Percentiles rank a stretch among this genome's conserved stretches.
Conservation (phyloP, 2,113 vertebrate species). For the Uria aalge region DNA sequence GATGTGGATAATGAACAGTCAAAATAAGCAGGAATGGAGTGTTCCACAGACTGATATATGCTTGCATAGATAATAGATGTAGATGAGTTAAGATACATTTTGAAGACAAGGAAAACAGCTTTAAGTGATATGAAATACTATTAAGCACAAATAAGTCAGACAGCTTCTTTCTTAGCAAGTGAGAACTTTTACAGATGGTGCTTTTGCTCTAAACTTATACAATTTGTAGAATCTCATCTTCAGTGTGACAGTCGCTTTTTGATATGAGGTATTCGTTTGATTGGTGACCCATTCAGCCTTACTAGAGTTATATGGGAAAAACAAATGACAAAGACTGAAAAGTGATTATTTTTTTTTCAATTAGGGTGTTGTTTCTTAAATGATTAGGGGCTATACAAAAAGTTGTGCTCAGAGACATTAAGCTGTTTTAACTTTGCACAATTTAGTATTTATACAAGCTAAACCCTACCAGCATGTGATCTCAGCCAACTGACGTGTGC, state of each 20-base stretch:
- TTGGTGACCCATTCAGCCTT: neutral
- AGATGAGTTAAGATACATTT: neutral
- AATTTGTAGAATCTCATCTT: neutral
- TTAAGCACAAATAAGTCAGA: neutral
- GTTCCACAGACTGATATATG: neutral
- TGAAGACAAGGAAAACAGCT: neutral
- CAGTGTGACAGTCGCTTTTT: neutral
- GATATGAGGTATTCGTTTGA: rapidly evolving
- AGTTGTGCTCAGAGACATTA: neutral
- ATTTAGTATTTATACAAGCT: neutral
- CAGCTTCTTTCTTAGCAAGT: neutral
- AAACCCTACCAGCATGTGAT: neutral
- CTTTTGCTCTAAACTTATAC: neutral
- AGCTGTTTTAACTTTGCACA: neutral
- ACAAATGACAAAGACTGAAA: neutral
- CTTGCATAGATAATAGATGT: neutral
- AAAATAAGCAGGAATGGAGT: neutral
- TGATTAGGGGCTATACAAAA: neutral
- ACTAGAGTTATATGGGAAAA: neutral
- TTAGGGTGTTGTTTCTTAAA: neutral
- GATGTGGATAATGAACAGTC: neutral
- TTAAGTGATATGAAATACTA: neutral
- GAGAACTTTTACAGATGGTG: neutral
- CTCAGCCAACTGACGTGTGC: neutral
- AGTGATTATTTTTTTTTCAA: neutral